phyloP scores from a whole-genome alignment of 2,113 vertebrate genomes.

The Menura novaehollandiae region DNA sequence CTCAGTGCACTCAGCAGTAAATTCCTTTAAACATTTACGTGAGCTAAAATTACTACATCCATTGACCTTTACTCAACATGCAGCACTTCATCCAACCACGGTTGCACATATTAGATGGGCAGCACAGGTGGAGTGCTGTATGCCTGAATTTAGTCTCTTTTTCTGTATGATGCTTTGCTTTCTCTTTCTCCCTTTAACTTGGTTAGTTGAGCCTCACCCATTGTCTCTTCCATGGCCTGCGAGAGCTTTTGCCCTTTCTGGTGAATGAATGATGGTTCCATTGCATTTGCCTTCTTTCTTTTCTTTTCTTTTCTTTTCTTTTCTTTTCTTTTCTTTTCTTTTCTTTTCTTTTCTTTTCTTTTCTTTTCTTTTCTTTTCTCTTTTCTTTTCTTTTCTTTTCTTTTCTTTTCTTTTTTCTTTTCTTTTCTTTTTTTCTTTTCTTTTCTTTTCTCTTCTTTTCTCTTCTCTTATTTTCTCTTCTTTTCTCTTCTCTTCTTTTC shows the following conservation, averaged over 20 bases:
- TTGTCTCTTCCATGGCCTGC: background rate
- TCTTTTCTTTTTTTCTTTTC: too few species aligned
- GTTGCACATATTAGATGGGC: background rate
- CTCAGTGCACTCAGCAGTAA: background rate
- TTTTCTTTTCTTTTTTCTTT: too few species aligned
- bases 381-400: too few species aligned
- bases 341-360: too few species aligned
- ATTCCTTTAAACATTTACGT: constrained; percentile 14
- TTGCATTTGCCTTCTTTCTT: background rate
- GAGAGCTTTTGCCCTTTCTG: background rate
- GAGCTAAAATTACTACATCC: background rate
- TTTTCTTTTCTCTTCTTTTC: too few species aligned
- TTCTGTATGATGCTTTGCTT: background rate
- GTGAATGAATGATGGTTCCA: background rate
- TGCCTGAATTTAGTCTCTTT: background rate
- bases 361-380: too few species aligned
- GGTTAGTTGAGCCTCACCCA: background rate
- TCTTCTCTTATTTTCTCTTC: too few species aligned
- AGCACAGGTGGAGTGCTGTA: background rate
- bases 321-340: too few species aligned
- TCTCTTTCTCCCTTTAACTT: background rate
- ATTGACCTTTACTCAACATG: background rate
- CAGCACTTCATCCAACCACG: background rate
- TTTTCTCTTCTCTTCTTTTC: too few species aligned
- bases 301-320: background rate